Base-by-base conservation (phyloP, 64 coral and sea anemone species). In the Stichodactyla helianthus region DNA sequence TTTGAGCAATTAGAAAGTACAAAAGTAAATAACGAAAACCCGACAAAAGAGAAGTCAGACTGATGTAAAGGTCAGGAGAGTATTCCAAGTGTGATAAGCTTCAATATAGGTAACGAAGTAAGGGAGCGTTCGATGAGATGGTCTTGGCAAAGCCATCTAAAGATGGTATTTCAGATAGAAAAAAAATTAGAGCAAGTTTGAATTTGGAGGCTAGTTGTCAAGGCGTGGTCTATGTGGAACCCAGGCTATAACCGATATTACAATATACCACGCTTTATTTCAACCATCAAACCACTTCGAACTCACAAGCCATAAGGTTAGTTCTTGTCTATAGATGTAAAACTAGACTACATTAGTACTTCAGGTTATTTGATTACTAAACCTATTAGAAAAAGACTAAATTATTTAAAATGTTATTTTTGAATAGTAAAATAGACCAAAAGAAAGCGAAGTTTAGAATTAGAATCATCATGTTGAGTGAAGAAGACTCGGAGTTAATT, bases 1-100 rank as follows among this genome's bases (percentile, higher is more conserved):
- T 74, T 74, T 26, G 68, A 74, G 25, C 8, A 74, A 31, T 71
- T 71, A 31, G 10, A 71, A 71, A 71, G 19, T 13, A 74, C 68
- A 74, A 74, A 74, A 23, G 1, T 19, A 74, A 74, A 70, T 70
- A 70, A 70, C 65, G 55, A 70, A 70, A 74, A n/a, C 68, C 68
- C 68, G 68, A 74, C 68, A 74, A 6, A 26, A 31, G 23, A 74
- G 19, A 58, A 11, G 55, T 9, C 68, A 74, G 68, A 74, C 68
- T 27, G 25, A 31, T 74, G 25, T 23, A 74, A 74, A 74, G 68
- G 68, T 74, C 68, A 74, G 23, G 23, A 74, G 1, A 31, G 27
- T 11, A 25, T 23, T 26, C 4, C 26, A 26, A 23, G 68, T 31
- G 23, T 11, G 27, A n/a, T n/a, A n/a, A 65, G 19, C 62, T 6